These are phyloP conservation scores for Oenanthe oenanthe DNA, from an alignment of 2,113 vertebrate genomes.

Conservation along the genomic window DNA sequence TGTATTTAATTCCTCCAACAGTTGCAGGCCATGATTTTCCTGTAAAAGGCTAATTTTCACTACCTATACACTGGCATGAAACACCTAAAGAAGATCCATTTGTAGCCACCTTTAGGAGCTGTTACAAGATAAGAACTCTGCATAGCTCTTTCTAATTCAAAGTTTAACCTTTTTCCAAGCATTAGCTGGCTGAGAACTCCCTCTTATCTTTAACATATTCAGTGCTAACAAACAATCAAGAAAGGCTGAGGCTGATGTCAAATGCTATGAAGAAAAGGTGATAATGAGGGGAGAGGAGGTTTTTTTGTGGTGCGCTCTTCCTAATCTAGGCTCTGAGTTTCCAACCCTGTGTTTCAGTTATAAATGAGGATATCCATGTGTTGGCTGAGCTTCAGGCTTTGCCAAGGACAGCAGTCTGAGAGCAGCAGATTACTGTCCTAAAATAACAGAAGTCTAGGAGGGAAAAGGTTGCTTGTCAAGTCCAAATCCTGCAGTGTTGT, in stretches of 20 bases:
- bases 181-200: background rate
- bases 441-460: slow-evolving; percentile 28
- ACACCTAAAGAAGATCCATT: background rate
- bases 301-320: background rate
- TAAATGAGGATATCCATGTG: background rate
- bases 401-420: background rate
- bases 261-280: background rate
- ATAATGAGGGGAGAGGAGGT: background rate
- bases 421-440: background rate
- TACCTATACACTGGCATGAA: background rate
- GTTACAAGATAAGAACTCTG: background rate
- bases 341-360: background rate
- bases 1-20: background rate
- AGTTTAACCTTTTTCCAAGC: background rate
- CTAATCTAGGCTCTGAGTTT: background rate
- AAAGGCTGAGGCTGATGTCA: background rate
- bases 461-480: slow-evolving; percentile 27
- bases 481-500: background rate
- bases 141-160: background rate
- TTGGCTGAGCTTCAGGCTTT: background rate
- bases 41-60: background rate
- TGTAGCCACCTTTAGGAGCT: background rate
- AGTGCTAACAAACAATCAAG: background rate
- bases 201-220: background rate
- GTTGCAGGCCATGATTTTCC: background rate